phyloP scores from a whole-genome alignment of 1,140 invertebrate species.

The Heliothis virescens region DNA sequence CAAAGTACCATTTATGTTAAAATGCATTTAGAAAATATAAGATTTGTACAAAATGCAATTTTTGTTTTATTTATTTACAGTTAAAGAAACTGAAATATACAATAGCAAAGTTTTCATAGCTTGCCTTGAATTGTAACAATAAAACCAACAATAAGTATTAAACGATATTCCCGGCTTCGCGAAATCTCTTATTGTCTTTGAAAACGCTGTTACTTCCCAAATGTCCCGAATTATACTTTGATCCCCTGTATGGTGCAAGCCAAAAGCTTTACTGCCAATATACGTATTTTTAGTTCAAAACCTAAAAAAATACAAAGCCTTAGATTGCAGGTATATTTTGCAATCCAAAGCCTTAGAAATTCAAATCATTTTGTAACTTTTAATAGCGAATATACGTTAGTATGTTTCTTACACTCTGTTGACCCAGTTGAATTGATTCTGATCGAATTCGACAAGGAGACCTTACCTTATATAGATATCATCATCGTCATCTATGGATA shows the following conservation, averaged over 20 bases:
- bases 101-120: slow-evolving; percentile 8
- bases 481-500: too few species aligned
- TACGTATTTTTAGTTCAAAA: neutral
- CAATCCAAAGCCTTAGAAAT: too few species aligned
- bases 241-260: slow-evolving; percentile 38
- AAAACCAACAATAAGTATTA: slow-evolving; percentile 55
- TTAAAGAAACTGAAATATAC: neutral
- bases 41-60: slow-evolving; percentile 16
- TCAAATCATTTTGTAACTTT: too few species aligned
- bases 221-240: slow-evolving; percentile 49
- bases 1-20: slow-evolving; percentile 39
- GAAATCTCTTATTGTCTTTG: slow-evolving; percentile 58
- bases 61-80: neutral
- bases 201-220: slow-evolving; percentile 55
- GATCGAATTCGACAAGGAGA: too few species aligned
- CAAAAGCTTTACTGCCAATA: neutral
- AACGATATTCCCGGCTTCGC: slow-evolving; percentile 55
- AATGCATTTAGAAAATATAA: slow-evolving; percentile 43
- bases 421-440: too few species aligned
- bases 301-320: too few species aligned
- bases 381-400: too few species aligned
- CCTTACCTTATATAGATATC: too few species aligned
- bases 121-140: slow-evolving; percentile 35
- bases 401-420: too few species aligned
- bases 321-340: neutral